Percentiles rank a stretch among this genome's conserved stretches.
Conservation (phyloP, 2,797 vertebrate genomes). For the Varecia variegata region DNA sequence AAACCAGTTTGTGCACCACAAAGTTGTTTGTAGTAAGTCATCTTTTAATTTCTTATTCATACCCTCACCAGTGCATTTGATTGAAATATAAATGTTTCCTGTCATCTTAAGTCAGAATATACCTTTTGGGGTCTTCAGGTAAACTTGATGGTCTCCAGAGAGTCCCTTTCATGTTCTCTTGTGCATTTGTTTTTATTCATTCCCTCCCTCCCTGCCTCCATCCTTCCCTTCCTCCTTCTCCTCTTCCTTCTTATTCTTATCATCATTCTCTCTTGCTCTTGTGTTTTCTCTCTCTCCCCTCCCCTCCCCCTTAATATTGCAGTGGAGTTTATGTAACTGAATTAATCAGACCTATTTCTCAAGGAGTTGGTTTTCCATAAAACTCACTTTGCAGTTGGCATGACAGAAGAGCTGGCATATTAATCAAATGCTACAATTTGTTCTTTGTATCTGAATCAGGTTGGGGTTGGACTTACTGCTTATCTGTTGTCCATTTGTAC, state of each 20-base stretch:
- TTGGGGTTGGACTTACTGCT: constrained; percentile 38
- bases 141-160: background rate
- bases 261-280: background rate
- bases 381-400: constrained; percentile 64
- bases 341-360: constrained; percentile 66
- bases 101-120: background rate
- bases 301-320: constrained; percentile 11
- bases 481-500: constrained; percentile 50
- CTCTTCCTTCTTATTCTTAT: background rate
- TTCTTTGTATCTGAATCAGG: constrained; percentile 66
- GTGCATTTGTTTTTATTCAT: background rate
- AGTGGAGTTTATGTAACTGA: constrained; percentile 58
- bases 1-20: background rate
- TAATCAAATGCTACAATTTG: constrained; percentile 63
- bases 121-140: background rate
- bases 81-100: background rate
- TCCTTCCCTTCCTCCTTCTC: background rate
- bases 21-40: background rate
- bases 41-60: background rate
- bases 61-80: background rate
- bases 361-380: constrained; percentile 64
- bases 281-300: background rate
- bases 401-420: constrained; percentile 58
- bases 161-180: background rate
- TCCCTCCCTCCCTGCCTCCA: background rate